Evolutionary conservation across 2,888 invertebrate species (phyloP), one percentile per base, ranked within the genome.

Genomic region (Drosophila hamatofila): DNA sequence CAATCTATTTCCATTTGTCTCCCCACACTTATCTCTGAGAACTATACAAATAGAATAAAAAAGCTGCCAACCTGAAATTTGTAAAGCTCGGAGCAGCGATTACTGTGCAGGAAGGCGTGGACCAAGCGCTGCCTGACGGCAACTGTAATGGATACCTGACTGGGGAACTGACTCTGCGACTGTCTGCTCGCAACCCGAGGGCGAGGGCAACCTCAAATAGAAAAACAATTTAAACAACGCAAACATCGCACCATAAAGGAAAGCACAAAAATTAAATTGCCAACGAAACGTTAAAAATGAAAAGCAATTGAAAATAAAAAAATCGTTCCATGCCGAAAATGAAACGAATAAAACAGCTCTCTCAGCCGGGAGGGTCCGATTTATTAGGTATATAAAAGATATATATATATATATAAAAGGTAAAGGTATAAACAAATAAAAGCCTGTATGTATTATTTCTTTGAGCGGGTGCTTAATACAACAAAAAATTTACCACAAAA

Each of bases 181-280:
- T 70, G 57, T 62, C 49, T 63, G 80, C 39, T 41, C 56, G 72
- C 57, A 30, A 58, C 58, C 60, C 56, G 57, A 42, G 68, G 65
- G 72, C 71, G 65, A 44, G 44, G 72, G 48, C 67, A 78, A 86
- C 84, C 89, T 87, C 81, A 89, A 84, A 88, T 89, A 78, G 89
- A 84, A 88, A 89, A 89, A 89, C 89, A 87, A 89, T 89, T 84
- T 84, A 76, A 87, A 72, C 76, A 70, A 74, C 68, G 87, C 89
- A 84, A 84, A 88, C 83, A 88, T 72, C 62, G 51, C 54, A 37
- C 48, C 58, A 35, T 78, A 74, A 86, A 69, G 63, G 58, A 55
- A 78, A 83, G 72, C 58, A 70, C 70, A 69, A 83, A 88, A 87
- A 84, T 87, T 81, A 88, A 78, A 88, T 81, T 75, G 89, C 83